phyloP scores from a whole-genome alignment of 2,113 vertebrate species.

The Phrynocephalus versicolor region DNA sequence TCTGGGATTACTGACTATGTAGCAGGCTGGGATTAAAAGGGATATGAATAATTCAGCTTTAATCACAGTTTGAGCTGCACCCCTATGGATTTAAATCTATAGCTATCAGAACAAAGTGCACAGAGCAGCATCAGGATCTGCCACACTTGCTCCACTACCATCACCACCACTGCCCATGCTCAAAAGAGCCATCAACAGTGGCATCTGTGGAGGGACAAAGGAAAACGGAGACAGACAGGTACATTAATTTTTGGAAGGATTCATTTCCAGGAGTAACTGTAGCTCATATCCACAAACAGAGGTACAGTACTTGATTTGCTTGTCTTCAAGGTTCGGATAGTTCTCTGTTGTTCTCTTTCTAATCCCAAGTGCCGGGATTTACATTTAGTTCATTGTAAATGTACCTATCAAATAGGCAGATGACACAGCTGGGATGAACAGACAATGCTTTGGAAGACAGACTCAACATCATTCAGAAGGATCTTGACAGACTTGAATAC shows the following conservation, averaged over 20 bases:
- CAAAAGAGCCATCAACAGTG: not conserved
- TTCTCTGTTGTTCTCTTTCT: not conserved
- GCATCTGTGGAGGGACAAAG: not conserved
- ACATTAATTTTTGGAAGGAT: not conserved
- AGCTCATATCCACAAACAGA: not conserved
- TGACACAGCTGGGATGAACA: too few species aligned
- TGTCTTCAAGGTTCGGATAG: not conserved
- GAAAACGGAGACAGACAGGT: not conserved
- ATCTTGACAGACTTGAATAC: too few species aligned
- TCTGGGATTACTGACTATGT: slow-evolving; percentile 55
- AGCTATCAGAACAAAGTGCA: not conserved
- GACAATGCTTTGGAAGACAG: too few species aligned
- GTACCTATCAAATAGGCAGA: too few species aligned
- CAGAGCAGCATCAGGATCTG: not conserved
- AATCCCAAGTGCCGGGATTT: not conserved
- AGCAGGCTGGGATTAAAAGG: slow-evolving; percentile 60
- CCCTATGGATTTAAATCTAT: slow-evolving; percentile 52
- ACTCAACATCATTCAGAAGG: too few species aligned
- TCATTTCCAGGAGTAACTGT: not conserved
- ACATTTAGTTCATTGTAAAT: not conserved
- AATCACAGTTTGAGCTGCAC: slow-evolving; percentile 65
- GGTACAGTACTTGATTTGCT: not conserved
- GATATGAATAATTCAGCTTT: slow-evolving; percentile 63
- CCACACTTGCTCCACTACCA: too few species aligned
- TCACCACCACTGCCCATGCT: too few species aligned